These are phyloP conservation scores for Araneus ventricosus DNA, from an alignment of 1,140 invertebrate species.

Conservation along the genomic window DNA sequence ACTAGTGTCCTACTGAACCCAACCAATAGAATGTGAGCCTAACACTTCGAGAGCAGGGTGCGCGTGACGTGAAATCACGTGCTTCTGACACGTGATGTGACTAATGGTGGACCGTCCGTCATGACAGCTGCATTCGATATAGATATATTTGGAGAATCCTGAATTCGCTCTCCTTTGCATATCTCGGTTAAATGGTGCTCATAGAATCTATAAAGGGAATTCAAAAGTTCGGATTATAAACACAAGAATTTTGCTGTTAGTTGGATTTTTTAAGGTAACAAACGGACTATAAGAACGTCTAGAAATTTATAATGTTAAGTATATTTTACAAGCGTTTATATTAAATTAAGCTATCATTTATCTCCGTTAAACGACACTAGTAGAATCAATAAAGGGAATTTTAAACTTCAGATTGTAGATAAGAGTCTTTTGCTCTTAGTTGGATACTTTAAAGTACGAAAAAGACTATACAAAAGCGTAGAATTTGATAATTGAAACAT, in stretches of 20 bases:
- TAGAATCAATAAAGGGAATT: not conserved
- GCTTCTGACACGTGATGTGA: constrained; percentile 59
- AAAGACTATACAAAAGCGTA: too few relatives aligned
- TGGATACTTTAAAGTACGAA: too few relatives aligned
- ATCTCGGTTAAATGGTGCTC: not conserved
- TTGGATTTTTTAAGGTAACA: too few relatives aligned
- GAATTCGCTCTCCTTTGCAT: constrained; percentile 6
- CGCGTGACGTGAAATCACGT: constrained; percentile 61
- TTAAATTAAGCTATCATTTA: too few relatives aligned
- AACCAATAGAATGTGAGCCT: not conserved
- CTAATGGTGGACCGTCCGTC: constrained; percentile 64
- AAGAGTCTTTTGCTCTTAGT: too few relatives aligned
- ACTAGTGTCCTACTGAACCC: not conserved
- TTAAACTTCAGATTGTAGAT: not conserved
- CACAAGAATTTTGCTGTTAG: too few relatives aligned
- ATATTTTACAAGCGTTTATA: too few relatives aligned
- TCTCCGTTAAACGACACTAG: not conserved
- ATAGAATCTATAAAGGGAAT: not conserved
- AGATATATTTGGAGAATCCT: constrained; percentile 55
- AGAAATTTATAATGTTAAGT: too few relatives aligned
- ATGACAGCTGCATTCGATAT: constrained; percentile 66
- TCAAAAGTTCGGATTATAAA: not conserved
- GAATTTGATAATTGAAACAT: too few relatives aligned
- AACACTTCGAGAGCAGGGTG: constrained; percentile 16
- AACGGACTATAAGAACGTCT: too few relatives aligned